phyloP scores from a whole-genome alignment of 2,113 vertebrate genomes.

The Toxostoma redivivum region DNA sequence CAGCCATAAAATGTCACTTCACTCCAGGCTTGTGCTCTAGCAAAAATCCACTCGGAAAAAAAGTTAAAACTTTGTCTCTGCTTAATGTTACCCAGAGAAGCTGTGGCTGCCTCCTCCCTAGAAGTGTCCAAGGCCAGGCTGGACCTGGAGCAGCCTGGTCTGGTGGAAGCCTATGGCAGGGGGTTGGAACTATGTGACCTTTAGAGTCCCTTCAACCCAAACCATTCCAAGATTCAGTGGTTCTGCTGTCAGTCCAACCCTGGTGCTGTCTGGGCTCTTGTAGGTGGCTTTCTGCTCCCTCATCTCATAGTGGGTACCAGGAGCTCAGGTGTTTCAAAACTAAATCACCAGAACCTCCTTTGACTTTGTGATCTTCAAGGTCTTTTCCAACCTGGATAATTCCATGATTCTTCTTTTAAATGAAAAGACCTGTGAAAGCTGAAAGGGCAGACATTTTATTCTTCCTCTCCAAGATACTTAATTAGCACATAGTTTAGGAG shows the following conservation, averaged over 20 bases:
- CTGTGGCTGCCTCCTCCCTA: neutral
- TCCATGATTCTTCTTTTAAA: neutral
- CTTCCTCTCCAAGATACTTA: neutral
- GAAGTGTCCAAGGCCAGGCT: neutral
- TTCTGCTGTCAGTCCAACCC: neutral
- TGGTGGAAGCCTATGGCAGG: neutral
- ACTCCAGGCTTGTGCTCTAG: neutral
- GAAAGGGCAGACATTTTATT: neutral
- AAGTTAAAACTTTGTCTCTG: accelerated
- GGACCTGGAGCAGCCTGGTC: neutral
- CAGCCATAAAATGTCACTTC: neutral
- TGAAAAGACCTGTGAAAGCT: neutral
- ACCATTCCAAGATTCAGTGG: neutral
- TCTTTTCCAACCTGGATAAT: neutral
- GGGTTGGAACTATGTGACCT: neutral
- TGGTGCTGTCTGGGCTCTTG: neutral
- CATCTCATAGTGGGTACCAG: neutral
- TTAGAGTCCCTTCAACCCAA: neutral
- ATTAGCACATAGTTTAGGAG: neutral
- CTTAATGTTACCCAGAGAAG: neutral
- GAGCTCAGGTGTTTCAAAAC: neutral
- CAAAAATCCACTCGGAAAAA: neutral
- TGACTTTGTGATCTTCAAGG: neutral
- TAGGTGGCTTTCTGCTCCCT: neutral
- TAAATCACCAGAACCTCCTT: neutral